phyloP scores from a whole-genome alignment of 2,888 invertebrate genomes.

The Campoplex nolae region DNA sequence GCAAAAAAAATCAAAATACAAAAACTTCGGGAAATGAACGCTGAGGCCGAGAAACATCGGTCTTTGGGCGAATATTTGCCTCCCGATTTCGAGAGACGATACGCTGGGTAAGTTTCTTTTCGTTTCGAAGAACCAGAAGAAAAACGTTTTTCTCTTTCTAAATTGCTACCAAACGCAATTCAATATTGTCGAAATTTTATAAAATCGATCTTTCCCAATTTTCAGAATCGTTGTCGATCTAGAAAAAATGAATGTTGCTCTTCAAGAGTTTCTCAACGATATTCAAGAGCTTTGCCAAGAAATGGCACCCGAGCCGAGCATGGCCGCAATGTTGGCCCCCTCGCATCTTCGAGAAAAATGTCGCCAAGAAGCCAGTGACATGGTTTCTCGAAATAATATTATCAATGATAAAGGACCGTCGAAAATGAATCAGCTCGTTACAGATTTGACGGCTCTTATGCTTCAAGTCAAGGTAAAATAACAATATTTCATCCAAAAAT shows the following conservation, averaged over 20 bases:
- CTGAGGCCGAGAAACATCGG: conserved; percentile 94
- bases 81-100: conserved; percentile 95
- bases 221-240: conserved; percentile 90
- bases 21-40: conserved; percentile 93
- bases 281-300: conserved; percentile 94
- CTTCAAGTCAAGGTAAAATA: conserved; percentile 91
- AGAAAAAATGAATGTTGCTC: conserved; percentile 95
- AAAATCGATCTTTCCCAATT: conserved; percentile 17
- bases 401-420: conserved; percentile 87
- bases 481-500: neutral
- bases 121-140: neutral
- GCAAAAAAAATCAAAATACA: conserved; percentile 93
- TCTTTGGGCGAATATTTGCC: conserved; percentile 92
- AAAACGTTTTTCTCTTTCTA: too few relatives aligned
- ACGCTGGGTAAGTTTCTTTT: conserved; percentile 89
- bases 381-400: conserved; percentile 91
- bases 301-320: conserved; percentile 94
- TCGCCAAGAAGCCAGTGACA: conserved; percentile 92
- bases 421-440: conserved; percentile 91
- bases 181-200: neutral
- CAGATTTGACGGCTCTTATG: conserved; percentile 95
- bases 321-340: conserved; percentile 94
- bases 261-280: conserved; percentile 93
- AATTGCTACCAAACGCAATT: too few relatives aligned
- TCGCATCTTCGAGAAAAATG: conserved; percentile 95